Conservation (phyloP, 2,888 invertebrate species). For the Euclidia mi region DNA sequence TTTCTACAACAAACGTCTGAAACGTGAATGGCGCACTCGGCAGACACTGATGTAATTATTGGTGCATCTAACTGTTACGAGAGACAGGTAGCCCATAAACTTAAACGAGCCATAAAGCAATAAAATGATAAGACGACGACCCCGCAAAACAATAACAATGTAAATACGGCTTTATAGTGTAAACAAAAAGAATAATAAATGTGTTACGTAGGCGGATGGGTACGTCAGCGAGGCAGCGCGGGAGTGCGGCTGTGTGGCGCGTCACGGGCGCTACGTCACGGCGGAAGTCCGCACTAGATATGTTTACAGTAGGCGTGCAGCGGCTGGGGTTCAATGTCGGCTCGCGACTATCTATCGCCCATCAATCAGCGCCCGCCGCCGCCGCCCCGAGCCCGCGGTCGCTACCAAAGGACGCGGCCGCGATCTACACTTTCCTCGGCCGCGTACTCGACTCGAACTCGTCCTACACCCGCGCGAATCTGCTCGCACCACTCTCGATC, state of each 20-base stretch:
- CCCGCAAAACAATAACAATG: slow-evolving; percentile 85
- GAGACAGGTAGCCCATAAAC: slow-evolving; percentile 67
- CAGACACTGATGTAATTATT: slow-evolving; percentile 34
- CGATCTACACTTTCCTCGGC: slow-evolving; percentile 37
- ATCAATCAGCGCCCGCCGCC: slow-evolving; percentile 79
- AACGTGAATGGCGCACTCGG: neutral
- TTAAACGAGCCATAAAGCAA: slow-evolving; percentile 77
- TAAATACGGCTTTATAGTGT: slow-evolving; percentile 87
- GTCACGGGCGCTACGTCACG: slow-evolving; percentile 84
- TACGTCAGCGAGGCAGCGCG: slow-evolving; percentile 54
- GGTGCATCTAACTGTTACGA: slow-evolving; percentile 32
- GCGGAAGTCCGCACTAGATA: slow-evolving; percentile 86
- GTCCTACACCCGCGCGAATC: slow-evolving; percentile 24
- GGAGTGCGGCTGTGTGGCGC: slow-evolving; percentile 45
- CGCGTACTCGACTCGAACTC: slow-evolving; percentile 55
- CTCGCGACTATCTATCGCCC: slow-evolving; percentile 83
- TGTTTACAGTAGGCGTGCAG: slow-evolving; percentile 76
- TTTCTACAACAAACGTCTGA: slow-evolving; percentile 13
- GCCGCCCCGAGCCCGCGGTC: slow-evolving; percentile 24
- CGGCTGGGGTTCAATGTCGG: slow-evolving; percentile 87
- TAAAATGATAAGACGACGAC: slow-evolving; percentile 86
- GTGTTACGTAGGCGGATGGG: slow-evolving; percentile 72
- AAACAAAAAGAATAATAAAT: slow-evolving; percentile 85
- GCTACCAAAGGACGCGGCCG: slow-evolving; percentile 50
- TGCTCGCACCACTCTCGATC: slow-evolving; percentile 35